Base-by-base conservation (phyloP, 2,888 invertebrate species). In the Pemphredon lugubris region DNA sequence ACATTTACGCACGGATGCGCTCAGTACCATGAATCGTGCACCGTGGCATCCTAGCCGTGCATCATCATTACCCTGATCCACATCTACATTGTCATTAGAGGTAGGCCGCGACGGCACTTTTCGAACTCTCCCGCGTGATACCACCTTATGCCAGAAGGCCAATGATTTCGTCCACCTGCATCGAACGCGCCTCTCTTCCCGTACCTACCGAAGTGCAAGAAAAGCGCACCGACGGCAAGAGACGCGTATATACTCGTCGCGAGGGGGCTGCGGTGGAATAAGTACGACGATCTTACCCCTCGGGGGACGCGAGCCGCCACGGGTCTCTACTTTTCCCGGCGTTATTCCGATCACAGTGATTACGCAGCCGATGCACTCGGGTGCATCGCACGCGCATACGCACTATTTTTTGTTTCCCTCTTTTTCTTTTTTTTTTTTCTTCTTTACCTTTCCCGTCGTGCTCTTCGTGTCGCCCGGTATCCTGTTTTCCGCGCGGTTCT, bases 31-130 rank as follows among this genome's bases (percentile, higher is more conserved):
- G 83, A 82, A 85, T 79, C 79, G 73, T 63, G 75, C 75, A 58
- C 75, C 78, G 75, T 75, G 78, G 57, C 75, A 71, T 80, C 82
- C 71, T 79, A 78, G 74, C 81, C 83, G 67, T 76, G 82, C 82
- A 86, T 87, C 83, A 85, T 84, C 86, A 84, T 84, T 84, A 83
- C 81, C 75, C 79, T 79, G 82, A 84, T 84, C 84, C 79, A 85
- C 85, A 86, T 85, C 83, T 81, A 83, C 84, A 84, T 86, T 87
- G 88, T 88, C 88, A 88, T 88, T 88, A 87, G 80, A 81, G 83
- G 74, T 70, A 74, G 77, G 67, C 77, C 79, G 77, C 75, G 79
- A 78, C 83, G 75, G 71, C 73, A 75, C 73, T 81, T 64, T 69
- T 71, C 66, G 57, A 76, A 51, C 58, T 59, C 55, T 11, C 34